These are phyloP conservation scores for Sebastes trivittatus DNA, from an alignment of 2,797 vertebrate genomes.

Conservation along the genomic window DNA sequence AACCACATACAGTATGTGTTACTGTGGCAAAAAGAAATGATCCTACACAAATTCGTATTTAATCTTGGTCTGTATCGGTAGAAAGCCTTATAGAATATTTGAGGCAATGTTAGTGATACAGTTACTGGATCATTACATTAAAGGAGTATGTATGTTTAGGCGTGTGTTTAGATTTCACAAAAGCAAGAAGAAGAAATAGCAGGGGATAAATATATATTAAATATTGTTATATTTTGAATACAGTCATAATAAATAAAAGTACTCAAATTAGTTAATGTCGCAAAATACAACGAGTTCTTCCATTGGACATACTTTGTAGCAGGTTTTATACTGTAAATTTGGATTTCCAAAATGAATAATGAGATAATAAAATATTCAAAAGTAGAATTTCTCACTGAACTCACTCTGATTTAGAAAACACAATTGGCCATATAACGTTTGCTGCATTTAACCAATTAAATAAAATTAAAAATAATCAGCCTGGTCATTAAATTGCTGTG, in stretches of 20 bases:
- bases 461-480: background rate
- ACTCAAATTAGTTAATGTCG: background rate
- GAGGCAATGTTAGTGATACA: background rate
- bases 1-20: constrained; percentile 7
- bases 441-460: background rate
- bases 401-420: background rate
- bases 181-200: background rate
- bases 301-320: background rate
- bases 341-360: background rate
- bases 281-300: background rate
- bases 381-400: background rate
- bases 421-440: background rate
- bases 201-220: background rate
- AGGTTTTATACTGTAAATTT: background rate
- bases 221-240: background rate
- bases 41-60: background rate
- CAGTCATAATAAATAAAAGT: background rate
- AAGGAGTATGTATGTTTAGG: background rate
- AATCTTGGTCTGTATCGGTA: background rate
- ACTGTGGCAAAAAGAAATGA: background rate
- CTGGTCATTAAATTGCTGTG: background rate
- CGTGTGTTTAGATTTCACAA: background rate
- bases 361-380: background rate
- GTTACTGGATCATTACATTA: background rate
- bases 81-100: background rate